Base-by-base conservation (phyloP, 2,113 vertebrate species). In the Muscicapa adusta region DNA sequence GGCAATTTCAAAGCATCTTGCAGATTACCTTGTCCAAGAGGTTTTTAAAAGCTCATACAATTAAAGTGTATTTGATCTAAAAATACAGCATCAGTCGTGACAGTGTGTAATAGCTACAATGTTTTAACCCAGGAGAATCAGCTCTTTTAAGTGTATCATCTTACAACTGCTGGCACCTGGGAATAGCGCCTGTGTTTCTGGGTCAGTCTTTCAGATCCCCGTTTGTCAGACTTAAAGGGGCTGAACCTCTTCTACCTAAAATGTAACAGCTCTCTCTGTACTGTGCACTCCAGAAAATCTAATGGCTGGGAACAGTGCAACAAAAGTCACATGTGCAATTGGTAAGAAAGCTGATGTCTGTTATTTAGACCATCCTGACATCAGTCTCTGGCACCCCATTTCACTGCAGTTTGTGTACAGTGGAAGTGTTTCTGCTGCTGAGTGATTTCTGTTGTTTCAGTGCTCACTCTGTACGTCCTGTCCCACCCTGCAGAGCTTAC, bases 41-140 rank as follows among this genome's bases (percentile, higher is more conserved):
- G 45, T 84, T 85, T 86, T 87, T 87, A 68, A 92, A 88, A 92
- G 76, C 73, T 91, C 53, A 40, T 18, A 45, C 80, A 72, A 71
- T 72, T 40, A 51, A 86, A 93, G n/a, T 78, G 43, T 53, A 53
- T 89, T 91, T 78, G 57, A 83, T 79, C 73, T 93, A 84, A 94
- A 95, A 94, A 61, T 36, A 84, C 0, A 2, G 48, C 66, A 54
- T 45, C 77, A 45, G 54, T 63, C 4, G 5, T 63, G 70, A 57
- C 73, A 50, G 54, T 56, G 28, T 71, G 31, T 66, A 89, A 84
- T 8, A 82, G 57, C 89, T 72, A 5, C 70, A 68, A 43, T 24
- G 36, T 80, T 84, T 89, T 92, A 74, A 84, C 66, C 63, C 18
- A 43, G 65, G 86, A 90, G 87, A 84, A 65, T 63, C 53, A n/a